A percentile compares a stretch with the other conserved stretches of the same genome.
Evolutionary conservation across 2,888 invertebrate species (phyloP).

Genomic region (Coleophora flavipennella): DNA sequence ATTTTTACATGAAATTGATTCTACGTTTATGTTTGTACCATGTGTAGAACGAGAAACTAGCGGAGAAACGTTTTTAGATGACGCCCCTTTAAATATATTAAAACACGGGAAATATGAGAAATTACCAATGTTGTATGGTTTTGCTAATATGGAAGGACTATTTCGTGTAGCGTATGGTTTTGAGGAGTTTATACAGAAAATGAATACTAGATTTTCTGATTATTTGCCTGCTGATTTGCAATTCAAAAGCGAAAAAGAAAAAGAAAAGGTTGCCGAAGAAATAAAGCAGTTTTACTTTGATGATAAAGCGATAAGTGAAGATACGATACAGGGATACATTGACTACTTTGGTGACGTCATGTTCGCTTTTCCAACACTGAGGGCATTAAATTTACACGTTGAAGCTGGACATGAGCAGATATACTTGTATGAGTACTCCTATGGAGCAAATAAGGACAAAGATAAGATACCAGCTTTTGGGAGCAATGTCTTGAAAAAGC

Average conservation of each 20-base stretch:
- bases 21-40: constrained; percentile 13
- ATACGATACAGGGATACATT: constrained; percentile 26
- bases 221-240: constrained; percentile 35
- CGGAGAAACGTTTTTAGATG: constrained; percentile 24
- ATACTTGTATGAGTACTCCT: constrained; percentile 20
- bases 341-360: constrained; percentile 44
- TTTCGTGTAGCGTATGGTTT: constrained; percentile 9
- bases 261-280: constrained; percentile 22
- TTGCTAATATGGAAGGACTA: constrained; percentile 38
- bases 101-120: constrained; percentile 24
- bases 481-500: too few relatives aligned
- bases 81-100: constrained; percentile 30
- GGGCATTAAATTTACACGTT: constrained; percentile 16
- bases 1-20: constrained; percentile 11
- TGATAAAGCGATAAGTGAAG: constrained; percentile 19
- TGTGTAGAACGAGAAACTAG: constrained; percentile 19
- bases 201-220: constrained; percentile 37
- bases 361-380: constrained; percentile 16
- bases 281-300: constrained; percentile 39
- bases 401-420: constrained; percentile 19
- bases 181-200: too few relatives aligned
- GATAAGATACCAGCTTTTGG: not conserved
- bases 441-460: too few relatives aligned
- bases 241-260: constrained; percentile 29
- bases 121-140: constrained; percentile 35